Evolutionary conservation across 2,113 vertebrate species (phyloP), one percentile per base, ranked within the genome.

Genomic region (Dolichotis patagonum): DNA sequence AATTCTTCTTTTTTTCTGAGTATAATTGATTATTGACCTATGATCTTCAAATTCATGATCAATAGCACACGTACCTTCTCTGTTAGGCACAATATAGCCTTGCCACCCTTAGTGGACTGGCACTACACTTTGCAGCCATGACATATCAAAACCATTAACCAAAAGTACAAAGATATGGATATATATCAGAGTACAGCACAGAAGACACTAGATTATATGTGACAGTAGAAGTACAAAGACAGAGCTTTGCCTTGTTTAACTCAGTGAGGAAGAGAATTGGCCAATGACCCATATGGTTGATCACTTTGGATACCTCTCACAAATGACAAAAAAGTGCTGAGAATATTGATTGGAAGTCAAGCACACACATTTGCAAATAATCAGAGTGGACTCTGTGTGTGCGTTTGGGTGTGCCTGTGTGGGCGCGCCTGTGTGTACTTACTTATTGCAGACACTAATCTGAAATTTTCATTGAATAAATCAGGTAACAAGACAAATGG

Each of bases 131-230:
- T 54, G 28, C 35, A 10, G 3, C 2, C 20, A 14, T 24, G 35
- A 43, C 56, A 35, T 3, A 54, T 12, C 7, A 20, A 81, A 73
- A 12, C 35, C 30, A 38, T 3, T 26, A 32, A 46, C 2, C 49
- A 52, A n/a, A 90, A 22, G 7, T 13, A 71, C 32, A 16, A 43
- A 19, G 49, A 60, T 4, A 2, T 62, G 52, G 19, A 58, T 30
- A 63, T 3, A 12, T 5, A 26, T 7, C 69, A 43, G 5, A 35
- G 1, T 28, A 49, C 2, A 9, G 3, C 2, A 28, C 28, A 78
- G n/a, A 30, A 11, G n/a, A n/a, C 1, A 0, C 10, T 11, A 1
- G 24, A 28, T 35, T 32, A 28, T 4, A 2, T 13, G 17, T 67
- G 71, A 56, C 35, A 26, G 11, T 13, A 4, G 35, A 30, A 41